Evolutionary conservation across 1,140 invertebrate genomes (phyloP).

Genomic region (Polypedilum vanderplanki): DNA sequence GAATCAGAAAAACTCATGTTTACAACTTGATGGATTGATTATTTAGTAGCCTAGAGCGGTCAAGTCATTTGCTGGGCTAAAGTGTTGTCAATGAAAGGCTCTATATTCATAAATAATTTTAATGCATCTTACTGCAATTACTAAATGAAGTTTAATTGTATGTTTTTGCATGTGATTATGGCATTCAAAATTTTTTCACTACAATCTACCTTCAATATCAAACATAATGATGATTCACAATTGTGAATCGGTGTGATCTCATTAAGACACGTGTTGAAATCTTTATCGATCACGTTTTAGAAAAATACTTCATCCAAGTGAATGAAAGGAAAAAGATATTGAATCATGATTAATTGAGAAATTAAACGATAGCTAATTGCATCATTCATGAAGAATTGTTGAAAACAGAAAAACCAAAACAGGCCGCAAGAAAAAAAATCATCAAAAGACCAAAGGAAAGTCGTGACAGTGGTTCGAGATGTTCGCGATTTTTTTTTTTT

Average conservation of each 20-base stretch:
- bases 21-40: constrained; percentile 6
- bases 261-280: neutral
- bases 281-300: neutral
- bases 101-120: neutral
- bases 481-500: neutral
- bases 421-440: neutral
- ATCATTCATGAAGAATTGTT: neutral
- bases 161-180: neutral
- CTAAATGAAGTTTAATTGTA: neutral
- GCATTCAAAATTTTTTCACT: neutral
- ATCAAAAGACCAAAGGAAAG: neutral
- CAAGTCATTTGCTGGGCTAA: neutral
- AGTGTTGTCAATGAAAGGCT: neutral
- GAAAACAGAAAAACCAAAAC: neutral
- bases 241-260: neutral
- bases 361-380: neutral
- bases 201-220: neutral
- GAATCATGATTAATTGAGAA: neutral
- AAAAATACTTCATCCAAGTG: neutral
- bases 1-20: neutral
- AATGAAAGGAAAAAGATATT: neutral
- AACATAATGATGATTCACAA: neutral
- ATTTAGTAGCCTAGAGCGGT: neutral
- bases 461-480: neutral
- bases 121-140: neutral